phyloP scores from a whole-genome alignment of 2,113 vertebrate genomes.

The Sprattus sprattus region DNA sequence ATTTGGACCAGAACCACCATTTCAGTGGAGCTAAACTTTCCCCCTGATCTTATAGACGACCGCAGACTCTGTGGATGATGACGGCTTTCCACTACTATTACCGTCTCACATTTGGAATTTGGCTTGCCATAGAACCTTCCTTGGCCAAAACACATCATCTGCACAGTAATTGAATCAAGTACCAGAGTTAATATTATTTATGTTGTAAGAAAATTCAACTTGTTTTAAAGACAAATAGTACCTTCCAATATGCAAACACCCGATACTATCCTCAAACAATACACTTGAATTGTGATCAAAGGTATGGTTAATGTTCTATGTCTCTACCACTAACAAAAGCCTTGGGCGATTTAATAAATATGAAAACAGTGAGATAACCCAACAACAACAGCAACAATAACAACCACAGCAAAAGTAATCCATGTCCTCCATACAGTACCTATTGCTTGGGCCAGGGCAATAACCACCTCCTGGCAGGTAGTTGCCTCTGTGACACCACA shows the following conservation, averaged over 20 bases:
- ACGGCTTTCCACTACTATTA: constrained; percentile 8
- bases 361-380: neutral
- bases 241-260: neutral
- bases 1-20: constrained; percentile 36
- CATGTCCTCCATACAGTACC: constrained; percentile 65
- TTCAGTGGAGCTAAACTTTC: constrained; percentile 43
- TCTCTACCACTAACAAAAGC: neutral
- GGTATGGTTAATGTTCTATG: neutral
- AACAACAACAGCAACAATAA: neutral
- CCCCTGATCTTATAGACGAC: constrained; percentile 25
- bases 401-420: neutral
- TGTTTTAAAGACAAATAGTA: neutral
- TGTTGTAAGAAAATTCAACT: neutral
- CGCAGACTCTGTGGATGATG: neutral
- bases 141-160: neutral
- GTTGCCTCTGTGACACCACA: constrained; percentile 96
- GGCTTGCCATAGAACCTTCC: neutral
- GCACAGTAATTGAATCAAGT: neutral
- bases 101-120: neutral
- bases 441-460: constrained; percentile 96
- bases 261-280: neutral
- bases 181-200: neutral
- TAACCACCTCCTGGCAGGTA: constrained; percentile 98
- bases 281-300: neutral
- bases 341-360: neutral